Conservation (phyloP, 2,113 vertebrate species). For the Oxyruncus cristatus region DNA sequence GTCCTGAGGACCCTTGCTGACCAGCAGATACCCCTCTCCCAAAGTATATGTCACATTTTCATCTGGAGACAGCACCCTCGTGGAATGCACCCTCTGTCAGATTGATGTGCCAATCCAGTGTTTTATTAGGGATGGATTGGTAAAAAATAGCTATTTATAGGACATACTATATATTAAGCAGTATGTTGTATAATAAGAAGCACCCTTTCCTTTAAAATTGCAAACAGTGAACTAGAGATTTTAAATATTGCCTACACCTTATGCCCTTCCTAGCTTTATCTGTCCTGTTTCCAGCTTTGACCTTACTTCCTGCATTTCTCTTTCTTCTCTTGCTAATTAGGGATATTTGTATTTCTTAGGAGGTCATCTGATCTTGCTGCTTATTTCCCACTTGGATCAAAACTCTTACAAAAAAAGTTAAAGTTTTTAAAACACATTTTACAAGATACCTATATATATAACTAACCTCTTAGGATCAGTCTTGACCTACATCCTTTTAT, state of each 20-base stretch:
- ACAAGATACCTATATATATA: slow-evolving; percentile 41
- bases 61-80: background rate
- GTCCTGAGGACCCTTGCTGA: background rate
- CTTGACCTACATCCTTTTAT: slow-evolving; percentile 32
- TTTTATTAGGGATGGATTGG: background rate
- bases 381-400: slow-evolving; percentile 59
- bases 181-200: background rate
- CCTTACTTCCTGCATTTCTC: slow-evolving; percentile 26
- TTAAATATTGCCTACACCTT: background rate
- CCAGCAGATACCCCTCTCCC: background rate
- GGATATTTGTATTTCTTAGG: slow-evolving; percentile 42
- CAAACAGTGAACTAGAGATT: background rate
- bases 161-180: background rate
- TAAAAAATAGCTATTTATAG: background rate
- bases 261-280: background rate
- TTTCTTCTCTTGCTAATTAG: slow-evolving; percentile 32
- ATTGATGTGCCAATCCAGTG: background rate
- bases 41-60: background rate
- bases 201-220: background rate
- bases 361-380: slow-evolving; percentile 35
- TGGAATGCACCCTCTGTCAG: background rate
- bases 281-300: slow-evolving; percentile 21
- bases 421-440: slow-evolving; percentile 48
- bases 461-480: slow-evolving; percentile 9
- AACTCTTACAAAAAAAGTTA: slow-evolving; percentile 28